These are phyloP conservation scores for Heterocephalus glaber DNA, from an alignment of 2,113 vertebrate genomes.

Conservation along the genomic window DNA sequence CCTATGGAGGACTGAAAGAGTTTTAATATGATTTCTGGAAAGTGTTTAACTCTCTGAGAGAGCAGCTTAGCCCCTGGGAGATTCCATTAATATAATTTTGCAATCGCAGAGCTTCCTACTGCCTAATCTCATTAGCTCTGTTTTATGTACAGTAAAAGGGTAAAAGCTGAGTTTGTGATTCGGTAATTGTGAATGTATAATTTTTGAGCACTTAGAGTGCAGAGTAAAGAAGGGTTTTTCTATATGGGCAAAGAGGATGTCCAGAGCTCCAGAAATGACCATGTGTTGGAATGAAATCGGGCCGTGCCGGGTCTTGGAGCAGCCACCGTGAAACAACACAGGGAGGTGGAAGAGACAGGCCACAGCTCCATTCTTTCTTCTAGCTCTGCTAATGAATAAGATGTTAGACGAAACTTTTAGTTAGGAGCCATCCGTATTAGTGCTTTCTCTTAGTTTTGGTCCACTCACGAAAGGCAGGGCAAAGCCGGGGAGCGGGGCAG, in stretches of 20 bases:
- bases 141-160: slow-evolving; percentile 70
- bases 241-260: slow-evolving; percentile 1
- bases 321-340: neutral
- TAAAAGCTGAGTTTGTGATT: slow-evolving; percentile 66
- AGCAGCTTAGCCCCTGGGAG: slow-evolving; percentile 48
- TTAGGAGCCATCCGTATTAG: neutral
- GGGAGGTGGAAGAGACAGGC: neutral
- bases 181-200: slow-evolving; percentile 37
- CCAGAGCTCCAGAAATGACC: slow-evolving; percentile 20
- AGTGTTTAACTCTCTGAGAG: slow-evolving; percentile 62
- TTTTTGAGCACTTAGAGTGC: slow-evolving; percentile 50
- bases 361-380: neutral
- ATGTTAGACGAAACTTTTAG: neutral
- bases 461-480: neutral
- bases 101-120: slow-evolving; percentile 61
- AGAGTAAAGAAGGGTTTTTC: slow-evolving; percentile 34
- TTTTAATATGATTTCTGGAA: slow-evolving; percentile 68
- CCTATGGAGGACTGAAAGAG: neutral
- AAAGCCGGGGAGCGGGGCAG: neutral
- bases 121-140: slow-evolving; percentile 69
- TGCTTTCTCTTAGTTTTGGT: neutral
- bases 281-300: neutral
- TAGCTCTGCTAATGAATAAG: neutral
- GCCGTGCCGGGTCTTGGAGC: neutral
- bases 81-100: slow-evolving; percentile 65